Evolutionary conservation across 1,140 invertebrate species (phyloP), one percentile per base, ranked within the genome.

Genomic region (Heliconius hermathena): DNA sequence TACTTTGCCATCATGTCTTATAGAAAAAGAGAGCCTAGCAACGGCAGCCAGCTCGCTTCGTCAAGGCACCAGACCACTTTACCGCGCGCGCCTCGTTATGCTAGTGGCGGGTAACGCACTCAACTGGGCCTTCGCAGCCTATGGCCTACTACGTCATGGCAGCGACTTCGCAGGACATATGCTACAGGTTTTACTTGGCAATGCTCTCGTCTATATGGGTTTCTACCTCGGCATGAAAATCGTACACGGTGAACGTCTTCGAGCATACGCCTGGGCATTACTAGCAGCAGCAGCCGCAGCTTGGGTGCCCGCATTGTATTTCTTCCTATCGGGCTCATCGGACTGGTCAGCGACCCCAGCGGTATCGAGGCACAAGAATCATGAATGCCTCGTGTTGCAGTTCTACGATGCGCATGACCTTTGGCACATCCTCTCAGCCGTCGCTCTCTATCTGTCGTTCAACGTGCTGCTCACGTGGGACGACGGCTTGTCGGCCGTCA

Each of bases 341-440:
- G 82, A 87, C 83, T 93, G 90, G 92, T 91, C 94, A 94, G 79
- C 96, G 77, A 96, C 97, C 41, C 97, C 98, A 18, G 97, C 98
- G 4, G 94, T 96, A 83, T 98, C 97, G 0, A 95, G 98, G 57
- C 95, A 96, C 77, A 95, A 95, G 78, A 99, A 99, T 91, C 95
- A 96, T 85, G 96, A 96, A 71, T 99, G 98, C 91, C 81, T 96
- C 60, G 85, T 98, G 33, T 90, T 98, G 38, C 94, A 96, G 81
- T 99, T 99, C 90, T 99, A 98, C 91, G 98, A 99, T 93, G 96
- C 95, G 76, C 98, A 99, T 92, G 98, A 99, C 87, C 96, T 98
- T 75, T 99, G 98, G 98, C 98, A 99, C 93, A 97, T 98, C 88
- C 94, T 98, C 18, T 98, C 98, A n/a, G 97, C 98, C n/a, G 95